A percentile compares a stretch with the other conserved stretches of the same genome.
phyloP scores from a whole-genome alignment of 2,797 vertebrate species.

The Xenopus petersii region DNA sequence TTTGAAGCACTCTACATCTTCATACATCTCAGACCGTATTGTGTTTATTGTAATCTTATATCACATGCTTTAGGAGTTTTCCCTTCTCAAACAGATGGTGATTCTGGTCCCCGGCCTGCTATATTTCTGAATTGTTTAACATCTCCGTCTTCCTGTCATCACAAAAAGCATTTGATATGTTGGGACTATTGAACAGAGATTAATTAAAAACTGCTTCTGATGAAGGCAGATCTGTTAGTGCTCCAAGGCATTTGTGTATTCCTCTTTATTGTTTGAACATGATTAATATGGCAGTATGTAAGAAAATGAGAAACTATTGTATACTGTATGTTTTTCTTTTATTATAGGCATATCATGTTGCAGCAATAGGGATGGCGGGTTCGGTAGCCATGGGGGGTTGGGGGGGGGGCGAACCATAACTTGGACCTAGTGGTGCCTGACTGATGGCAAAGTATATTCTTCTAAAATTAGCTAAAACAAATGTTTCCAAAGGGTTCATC shows the following conservation, averaged over 20 bases:
- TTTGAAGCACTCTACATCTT: neutral
- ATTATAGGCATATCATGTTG: too few relatives aligned
- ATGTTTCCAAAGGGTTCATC: too few relatives aligned
- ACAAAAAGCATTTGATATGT: slow-evolving; percentile 18
- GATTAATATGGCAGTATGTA: too few relatives aligned
- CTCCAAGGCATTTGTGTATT: neutral
- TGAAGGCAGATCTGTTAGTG: neutral
- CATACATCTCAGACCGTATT: slow-evolving; percentile 27
- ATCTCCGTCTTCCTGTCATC: slow-evolving; percentile 38
- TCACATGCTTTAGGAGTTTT: slow-evolving; percentile 16
- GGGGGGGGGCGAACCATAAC: too few relatives aligned
- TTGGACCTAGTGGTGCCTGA: too few relatives aligned
- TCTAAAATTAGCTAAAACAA: too few relatives aligned
- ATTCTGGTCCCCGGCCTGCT: slow-evolving; percentile 27
- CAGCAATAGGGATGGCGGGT: too few relatives aligned
- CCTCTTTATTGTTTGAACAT: neutral
- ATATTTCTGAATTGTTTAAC: slow-evolving; percentile 32
- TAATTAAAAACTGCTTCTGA: slow-evolving; percentile 18
- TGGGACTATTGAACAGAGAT: slow-evolving; percentile 27
- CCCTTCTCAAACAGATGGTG: slow-evolving; percentile 35
- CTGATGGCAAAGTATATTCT: neutral
- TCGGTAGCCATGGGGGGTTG: too few relatives aligned
- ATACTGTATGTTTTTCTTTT: too few relatives aligned
- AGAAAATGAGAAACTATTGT: too few relatives aligned
- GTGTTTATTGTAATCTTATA: slow-evolving; percentile 43